Evolutionary conservation across 2,797 vertebrate genomes (phyloP).

Genomic region (Bradypodion pumilum): DNA sequence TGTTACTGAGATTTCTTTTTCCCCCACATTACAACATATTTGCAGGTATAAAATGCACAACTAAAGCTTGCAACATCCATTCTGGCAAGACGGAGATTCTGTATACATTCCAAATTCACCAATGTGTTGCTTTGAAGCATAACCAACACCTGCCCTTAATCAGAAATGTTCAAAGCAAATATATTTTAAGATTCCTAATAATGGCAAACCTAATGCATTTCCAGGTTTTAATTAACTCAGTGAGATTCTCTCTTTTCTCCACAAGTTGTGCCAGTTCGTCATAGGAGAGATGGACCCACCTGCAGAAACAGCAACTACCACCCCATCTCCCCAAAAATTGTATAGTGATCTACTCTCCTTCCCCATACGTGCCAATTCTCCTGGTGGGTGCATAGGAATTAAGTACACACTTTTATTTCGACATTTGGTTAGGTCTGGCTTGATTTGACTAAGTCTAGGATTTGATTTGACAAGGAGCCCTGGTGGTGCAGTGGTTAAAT

Average conservation of each 20-base stretch:
- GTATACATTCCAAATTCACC: not conserved
- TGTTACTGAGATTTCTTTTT: not conserved
- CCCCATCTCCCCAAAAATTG: too few species aligned
- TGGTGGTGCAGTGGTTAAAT: too few species aligned
- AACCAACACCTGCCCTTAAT: not conserved
- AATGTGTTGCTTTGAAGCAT: not conserved
- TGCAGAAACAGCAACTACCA: too few species aligned
- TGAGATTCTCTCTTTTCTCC: not conserved
- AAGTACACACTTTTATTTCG: not conserved
- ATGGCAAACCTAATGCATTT: not conserved
- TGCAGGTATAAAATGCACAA: not conserved
- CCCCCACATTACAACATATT: not conserved
- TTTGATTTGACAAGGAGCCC: too few species aligned
- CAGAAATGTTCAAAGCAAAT: not conserved
- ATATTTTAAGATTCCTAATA: not conserved
- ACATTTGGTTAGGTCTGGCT: too few species aligned
- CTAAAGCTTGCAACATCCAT: not conserved
- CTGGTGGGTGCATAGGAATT: too few species aligned
- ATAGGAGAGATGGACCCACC: too few species aligned
- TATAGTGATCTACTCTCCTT: too few species aligned
- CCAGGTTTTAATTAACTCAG: not conserved
- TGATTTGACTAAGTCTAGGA: too few species aligned
- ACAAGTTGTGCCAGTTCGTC: not conserved
- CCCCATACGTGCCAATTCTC: too few species aligned
- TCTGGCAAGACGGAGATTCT: not conserved